These are phyloP conservation scores for Eolophus roseicapilla DNA, from an alignment of 2,113 vertebrate genomes.

Conservation along the genomic window DNA sequence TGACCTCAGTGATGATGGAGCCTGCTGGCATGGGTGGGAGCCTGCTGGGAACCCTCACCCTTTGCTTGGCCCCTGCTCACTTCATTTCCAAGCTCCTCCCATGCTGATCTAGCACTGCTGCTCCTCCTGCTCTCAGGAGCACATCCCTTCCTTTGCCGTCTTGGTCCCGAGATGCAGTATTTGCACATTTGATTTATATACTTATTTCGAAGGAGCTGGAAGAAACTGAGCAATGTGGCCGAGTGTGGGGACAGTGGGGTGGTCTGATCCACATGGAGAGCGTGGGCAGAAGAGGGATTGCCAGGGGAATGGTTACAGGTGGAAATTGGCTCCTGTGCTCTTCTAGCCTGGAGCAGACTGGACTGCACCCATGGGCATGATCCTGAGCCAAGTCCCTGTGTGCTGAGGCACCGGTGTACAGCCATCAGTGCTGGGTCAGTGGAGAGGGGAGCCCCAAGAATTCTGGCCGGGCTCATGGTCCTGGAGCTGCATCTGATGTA, in stretches of 20 bases:
- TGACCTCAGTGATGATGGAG: constrained; percentile 12
- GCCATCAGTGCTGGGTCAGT: not conserved
- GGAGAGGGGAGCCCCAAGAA: not conserved
- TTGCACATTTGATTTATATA: constrained; percentile 66
- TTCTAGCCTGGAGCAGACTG: not conserved
- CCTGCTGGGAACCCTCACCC: not conserved
- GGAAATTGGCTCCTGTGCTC: not conserved
- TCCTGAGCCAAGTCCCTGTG: not conserved
- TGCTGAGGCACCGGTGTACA: not conserved
- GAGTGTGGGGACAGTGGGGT: not conserved
- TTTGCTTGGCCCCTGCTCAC: not conserved
- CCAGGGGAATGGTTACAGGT: not conserved
- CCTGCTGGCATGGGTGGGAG: not conserved
- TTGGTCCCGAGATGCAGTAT: constrained; percentile 52
- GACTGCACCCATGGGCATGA: not conserved
- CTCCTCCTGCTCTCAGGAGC: constrained; percentile 36
- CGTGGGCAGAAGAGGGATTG: not conserved
- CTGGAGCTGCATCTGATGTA: not conserved
- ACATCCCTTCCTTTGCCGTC: not conserved
- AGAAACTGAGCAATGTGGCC: constrained; percentile 1
- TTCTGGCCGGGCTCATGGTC: not conserved
- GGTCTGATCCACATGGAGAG: not conserved
- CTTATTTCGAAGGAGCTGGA: constrained; percentile 22
- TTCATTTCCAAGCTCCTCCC: not conserved
- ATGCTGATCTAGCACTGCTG: constrained; percentile 41